Evolutionary conservation across 2,113 vertebrate species (phyloP).

Genomic region (Dipodomys stephensi): DNA sequence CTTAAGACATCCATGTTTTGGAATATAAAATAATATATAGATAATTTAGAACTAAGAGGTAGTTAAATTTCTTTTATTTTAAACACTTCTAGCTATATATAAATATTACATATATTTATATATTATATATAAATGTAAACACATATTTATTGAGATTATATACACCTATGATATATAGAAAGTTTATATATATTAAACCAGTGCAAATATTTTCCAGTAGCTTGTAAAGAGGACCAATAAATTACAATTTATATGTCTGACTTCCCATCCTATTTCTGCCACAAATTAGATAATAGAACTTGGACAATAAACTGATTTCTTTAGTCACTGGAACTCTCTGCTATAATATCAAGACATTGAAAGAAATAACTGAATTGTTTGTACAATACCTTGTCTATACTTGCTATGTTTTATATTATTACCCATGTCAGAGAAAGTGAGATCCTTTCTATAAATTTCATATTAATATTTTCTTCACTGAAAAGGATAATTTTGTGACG

Average conservation of each 20-base stretch:
- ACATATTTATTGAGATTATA: neutral
- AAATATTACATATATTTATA: neutral
- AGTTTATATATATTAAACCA: neutral
- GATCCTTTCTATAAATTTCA: neutral
- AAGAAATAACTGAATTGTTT: slow-evolving; percentile 10
- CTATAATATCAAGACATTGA: neutral
- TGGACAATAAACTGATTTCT: neutral
- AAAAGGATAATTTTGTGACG: neutral
- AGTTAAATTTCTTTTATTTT: neutral
- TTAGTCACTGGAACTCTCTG: neutral
- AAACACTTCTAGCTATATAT: neutral
- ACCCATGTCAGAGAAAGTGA: neutral
- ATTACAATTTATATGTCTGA: neutral
- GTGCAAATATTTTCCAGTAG: slow-evolving; percentile 6
- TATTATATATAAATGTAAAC: neutral
- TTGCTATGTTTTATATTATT: neutral
- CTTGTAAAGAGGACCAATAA: slow-evolving; percentile 9
- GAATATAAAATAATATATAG: slow-evolving; percentile 36
- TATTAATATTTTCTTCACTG: slow-evolving; percentile 7
- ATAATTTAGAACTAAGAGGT: neutral
- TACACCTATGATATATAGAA: neutral
- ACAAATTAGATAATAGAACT: neutral
- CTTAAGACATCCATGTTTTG: neutral
- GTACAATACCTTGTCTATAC: neutral
- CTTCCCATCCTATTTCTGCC: neutral